Evolutionary conservation across 2,113 vertebrate species (phyloP).

Genomic region (Rousettus leschenaultii): DNA sequence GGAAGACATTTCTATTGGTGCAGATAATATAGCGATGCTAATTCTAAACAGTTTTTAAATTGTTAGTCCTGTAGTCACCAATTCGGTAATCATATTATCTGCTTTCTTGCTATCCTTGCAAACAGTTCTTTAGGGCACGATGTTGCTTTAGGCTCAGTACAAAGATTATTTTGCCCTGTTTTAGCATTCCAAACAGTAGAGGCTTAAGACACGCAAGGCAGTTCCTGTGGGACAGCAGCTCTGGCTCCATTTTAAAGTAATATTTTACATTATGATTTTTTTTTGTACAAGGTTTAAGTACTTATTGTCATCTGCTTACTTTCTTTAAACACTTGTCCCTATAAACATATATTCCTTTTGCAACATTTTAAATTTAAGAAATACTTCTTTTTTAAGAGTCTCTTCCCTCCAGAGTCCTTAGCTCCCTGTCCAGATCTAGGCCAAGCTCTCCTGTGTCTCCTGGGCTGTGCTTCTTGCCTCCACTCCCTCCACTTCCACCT

Average conservation of each 20-base stretch:
- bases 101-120: background rate
- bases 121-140: background rate
- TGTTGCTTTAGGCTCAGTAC: background rate
- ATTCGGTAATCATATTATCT: too few species aligned
- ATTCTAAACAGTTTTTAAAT: too few species aligned
- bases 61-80: background rate
- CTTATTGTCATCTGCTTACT: background rate
- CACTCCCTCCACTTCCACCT: background rate
- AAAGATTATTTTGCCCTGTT: background rate
- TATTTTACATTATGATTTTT: background rate
- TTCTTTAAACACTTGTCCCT: background rate
- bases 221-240: background rate
- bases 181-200: background rate
- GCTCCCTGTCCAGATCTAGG: background rate
- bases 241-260: background rate
- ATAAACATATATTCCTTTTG: background rate
- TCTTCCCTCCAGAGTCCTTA: background rate
- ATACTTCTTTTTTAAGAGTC: background rate
- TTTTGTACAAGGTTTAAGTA: background rate
- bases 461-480: background rate
- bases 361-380: background rate
- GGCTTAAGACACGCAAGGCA: background rate
- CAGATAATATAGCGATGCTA: background rate
- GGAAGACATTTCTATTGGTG: background rate
- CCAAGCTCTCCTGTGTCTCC: background rate